Evolutionary conservation across 2,113 vertebrate species (phyloP).

Genomic region (Arvicanthis niloticus): DNA sequence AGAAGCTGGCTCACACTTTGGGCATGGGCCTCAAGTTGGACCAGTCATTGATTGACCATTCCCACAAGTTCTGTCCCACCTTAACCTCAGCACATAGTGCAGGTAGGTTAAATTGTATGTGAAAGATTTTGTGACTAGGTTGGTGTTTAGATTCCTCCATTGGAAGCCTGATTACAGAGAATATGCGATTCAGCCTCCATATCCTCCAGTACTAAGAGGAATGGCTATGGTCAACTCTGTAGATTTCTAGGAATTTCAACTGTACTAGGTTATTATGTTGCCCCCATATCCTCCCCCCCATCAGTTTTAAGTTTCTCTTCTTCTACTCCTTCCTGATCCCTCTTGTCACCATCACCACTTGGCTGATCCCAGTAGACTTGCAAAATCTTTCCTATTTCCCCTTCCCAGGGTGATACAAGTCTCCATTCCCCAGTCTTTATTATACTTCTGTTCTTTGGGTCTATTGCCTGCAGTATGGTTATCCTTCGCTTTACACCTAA

Average conservation of each 20-base stretch:
- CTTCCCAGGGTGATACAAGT: not conserved
- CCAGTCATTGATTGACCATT: not conserved
- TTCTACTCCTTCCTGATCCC: not conserved
- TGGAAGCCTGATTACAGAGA: not conserved
- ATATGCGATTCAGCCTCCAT: not conserved
- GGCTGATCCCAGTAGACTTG: too few relatives aligned
- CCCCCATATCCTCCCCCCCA: fast-evolving
- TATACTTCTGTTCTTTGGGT: not conserved
- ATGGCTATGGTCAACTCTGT: not conserved
- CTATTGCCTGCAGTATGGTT: not conserved
- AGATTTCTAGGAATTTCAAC: not conserved
- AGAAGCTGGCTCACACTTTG: not conserved
- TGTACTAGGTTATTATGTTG: not conserved
- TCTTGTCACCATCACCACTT: not conserved
- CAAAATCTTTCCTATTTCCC: not conserved
- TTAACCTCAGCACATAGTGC: not conserved
- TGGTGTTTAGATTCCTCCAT: not conserved
- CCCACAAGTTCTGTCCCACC: not conserved
- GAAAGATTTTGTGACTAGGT: not conserved
- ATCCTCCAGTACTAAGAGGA: not conserved
- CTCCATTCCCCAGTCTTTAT: not conserved
- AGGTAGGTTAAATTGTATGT: not conserved
- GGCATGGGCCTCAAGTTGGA: not conserved
- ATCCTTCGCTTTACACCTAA: not conserved
- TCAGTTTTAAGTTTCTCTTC: not conserved